Conservation (phyloP, 2,113 vertebrate species). For the Burhinus oedicnemus region DNA sequence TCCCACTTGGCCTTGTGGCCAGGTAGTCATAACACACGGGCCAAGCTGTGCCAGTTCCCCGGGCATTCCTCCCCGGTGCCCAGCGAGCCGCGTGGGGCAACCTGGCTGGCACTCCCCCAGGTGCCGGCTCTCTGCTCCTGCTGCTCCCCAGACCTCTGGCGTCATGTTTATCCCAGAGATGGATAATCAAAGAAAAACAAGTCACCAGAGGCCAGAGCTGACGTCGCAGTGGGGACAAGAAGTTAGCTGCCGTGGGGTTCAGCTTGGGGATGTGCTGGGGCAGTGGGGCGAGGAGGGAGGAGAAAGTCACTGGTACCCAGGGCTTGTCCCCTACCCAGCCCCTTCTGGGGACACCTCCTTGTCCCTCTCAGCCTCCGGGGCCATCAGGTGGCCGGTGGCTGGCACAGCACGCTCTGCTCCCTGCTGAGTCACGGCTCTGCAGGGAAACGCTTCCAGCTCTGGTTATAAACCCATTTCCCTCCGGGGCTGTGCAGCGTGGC, state of each 20-base stretch:
- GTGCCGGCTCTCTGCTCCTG: not conserved
- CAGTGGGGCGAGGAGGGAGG: not conserved
- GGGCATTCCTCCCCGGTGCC: not conserved
- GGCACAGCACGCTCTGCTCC: slow-evolving; percentile 32
- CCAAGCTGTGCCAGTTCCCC: not conserved
- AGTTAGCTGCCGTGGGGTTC: not conserved
- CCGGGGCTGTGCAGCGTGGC: not conserved
- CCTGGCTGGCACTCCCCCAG: not conserved
- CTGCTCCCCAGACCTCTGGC: not conserved
- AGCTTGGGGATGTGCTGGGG: not conserved
- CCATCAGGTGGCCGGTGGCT: slow-evolving; percentile 62
- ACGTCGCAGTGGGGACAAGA: not conserved
- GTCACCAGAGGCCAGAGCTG: not conserved
- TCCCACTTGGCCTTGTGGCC: slow-evolving; percentile 49
- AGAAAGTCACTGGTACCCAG: not conserved
- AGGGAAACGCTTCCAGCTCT: slow-evolving; percentile 23
- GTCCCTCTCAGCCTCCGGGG: slow-evolving; percentile 48
- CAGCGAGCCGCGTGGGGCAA: not conserved
- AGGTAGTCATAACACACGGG: slow-evolving; percentile 57
- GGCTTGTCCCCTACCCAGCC: not conserved
- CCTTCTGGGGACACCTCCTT: not conserved
- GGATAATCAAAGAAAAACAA: slow-evolving; percentile 33
- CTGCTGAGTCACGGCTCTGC: slow-evolving; percentile 29
- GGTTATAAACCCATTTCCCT: slow-evolving; percentile 32
- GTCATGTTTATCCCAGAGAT: not conserved